These are phyloP conservation scores for Cottoperca gobio DNA, from an alignment of 2,797 vertebrate genomes.

Conservation along the genomic window DNA sequence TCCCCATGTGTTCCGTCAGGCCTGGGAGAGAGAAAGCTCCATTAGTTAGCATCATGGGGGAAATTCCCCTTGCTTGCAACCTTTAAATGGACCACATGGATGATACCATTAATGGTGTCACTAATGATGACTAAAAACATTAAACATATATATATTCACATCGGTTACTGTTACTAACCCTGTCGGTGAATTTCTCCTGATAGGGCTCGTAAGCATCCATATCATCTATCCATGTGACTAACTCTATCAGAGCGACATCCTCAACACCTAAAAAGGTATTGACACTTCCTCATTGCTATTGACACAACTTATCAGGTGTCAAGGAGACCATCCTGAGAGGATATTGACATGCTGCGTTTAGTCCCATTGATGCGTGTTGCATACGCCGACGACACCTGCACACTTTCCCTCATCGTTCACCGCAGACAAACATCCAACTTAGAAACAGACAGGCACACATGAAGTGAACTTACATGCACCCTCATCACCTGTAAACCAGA, in stretches of 20 bases:
- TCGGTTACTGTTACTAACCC: constrained; percentile 4
- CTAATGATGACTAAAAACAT: constrained; percentile 24
- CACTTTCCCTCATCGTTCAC: constrained; percentile 23
- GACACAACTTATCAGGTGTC: constrained; percentile 86
- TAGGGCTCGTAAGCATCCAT: constrained; percentile 44
- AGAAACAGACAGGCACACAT: constrained; percentile 36
- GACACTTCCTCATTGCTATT: constrained; percentile 86
- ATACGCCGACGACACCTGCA: constrained; percentile 56
- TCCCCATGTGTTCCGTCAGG: constrained; percentile 76
- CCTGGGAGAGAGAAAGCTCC: constrained; percentile 77
- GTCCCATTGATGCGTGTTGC: constrained; percentile 75
- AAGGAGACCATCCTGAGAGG: constrained; percentile 80
- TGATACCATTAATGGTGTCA: constrained; percentile 32
- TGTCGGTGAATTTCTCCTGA: constrained; percentile 34
- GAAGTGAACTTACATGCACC: constrained; percentile 52
- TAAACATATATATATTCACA: constrained; percentile 5
- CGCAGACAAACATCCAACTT: constrained; percentile 13
- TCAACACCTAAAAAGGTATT: constrained; percentile 79
- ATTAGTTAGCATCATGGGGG: constrained; percentile 53
- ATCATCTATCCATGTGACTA: constrained; percentile 61
- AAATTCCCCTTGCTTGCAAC: constrained; percentile 57
- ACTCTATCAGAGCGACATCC: constrained; percentile 67
- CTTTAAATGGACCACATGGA: constrained; percentile 35
- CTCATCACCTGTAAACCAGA: constrained; percentile 58
- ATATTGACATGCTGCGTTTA: constrained; percentile 85